Conservation (phyloP, 2,113 vertebrate species). For the Sander vitreus region DNA sequence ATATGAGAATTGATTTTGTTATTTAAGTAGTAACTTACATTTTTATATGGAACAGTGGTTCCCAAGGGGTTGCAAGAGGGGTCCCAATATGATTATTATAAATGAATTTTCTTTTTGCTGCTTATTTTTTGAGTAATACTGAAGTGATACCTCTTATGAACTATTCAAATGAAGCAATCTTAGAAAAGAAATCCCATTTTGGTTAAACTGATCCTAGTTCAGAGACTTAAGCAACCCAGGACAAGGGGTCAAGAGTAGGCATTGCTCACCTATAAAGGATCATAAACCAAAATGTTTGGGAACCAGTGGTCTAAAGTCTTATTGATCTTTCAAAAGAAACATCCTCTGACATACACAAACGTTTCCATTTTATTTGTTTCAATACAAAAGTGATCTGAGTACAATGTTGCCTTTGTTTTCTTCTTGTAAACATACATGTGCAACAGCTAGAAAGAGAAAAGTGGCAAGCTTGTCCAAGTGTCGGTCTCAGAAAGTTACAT, state of each 20-base stretch:
- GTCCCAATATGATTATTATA: not conserved
- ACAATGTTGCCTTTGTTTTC: not conserved
- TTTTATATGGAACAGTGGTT: not conserved
- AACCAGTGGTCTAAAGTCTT: not conserved
- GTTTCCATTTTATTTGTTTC: too few relatives aligned
- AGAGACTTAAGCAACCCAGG: not conserved
- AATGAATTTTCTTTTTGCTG: too few relatives aligned
- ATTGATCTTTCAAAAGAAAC: too few relatives aligned
- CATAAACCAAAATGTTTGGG: not conserved
- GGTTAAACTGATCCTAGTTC: not conserved
- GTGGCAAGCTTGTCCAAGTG: not conserved
- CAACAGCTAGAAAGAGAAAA: not conserved
- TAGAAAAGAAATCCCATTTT: not conserved
- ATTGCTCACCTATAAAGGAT: not conserved
- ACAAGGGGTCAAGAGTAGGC: not conserved
- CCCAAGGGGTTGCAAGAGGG: not conserved
- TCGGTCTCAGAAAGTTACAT: not conserved
- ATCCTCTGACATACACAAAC: too few relatives aligned
- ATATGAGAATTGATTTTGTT: not conserved
- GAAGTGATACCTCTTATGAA: not conserved
- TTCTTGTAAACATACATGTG: not conserved
- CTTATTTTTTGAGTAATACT: not conserved
- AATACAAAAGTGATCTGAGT: not conserved
- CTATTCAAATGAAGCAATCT: not conserved
- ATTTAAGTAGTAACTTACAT: not conserved